A percentile compares a stretch with the other conserved stretches of the same genome.
phyloP scores from a whole-genome alignment of 2,113 vertebrate species.

The Gobius niger region DNA sequence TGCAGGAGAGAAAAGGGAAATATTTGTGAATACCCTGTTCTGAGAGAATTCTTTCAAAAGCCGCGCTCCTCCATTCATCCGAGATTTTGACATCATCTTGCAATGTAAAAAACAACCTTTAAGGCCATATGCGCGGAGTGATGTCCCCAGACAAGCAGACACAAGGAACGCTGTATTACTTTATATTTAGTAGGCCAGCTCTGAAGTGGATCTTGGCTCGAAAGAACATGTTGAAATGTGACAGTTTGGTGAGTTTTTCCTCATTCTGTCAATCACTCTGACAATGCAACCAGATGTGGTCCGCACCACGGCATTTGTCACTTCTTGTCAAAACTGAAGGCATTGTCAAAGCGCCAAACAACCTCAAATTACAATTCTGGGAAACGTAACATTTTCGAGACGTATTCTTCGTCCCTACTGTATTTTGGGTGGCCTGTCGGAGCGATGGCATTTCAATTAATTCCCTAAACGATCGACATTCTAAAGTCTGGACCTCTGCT shows the following conservation, averaged over 20 bases:
- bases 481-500: too few relatives aligned
- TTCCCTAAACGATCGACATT: background rate
- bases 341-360: background rate
- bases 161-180: background rate
- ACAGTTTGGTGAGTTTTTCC: conserved; percentile 10
- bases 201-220: conserved; percentile 5
- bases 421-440: background rate
- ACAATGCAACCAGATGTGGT: background rate
- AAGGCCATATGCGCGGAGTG: conserved; percentile 24
- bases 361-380: background rate
- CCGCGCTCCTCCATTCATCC: too few relatives aligned
- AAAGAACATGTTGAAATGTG: background rate
- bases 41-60: too few relatives aligned
- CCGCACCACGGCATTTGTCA: conserved; percentile 15
- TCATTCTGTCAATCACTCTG: conserved; percentile 16
- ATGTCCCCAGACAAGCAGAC: background rate
- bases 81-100: background rate
- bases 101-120: conserved; percentile 9
- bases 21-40: background rate
- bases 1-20: conserved; percentile 17
- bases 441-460: background rate
- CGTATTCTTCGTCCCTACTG: too few relatives aligned
- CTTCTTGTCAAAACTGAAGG: background rate
- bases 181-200: conserved; percentile 13
- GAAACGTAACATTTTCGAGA: too few relatives aligned